Evolutionary conservation across 1,140 invertebrate genomes (phyloP), one percentile per base, ranked within the genome.

Genomic region (Pinna nobilis): DNA sequence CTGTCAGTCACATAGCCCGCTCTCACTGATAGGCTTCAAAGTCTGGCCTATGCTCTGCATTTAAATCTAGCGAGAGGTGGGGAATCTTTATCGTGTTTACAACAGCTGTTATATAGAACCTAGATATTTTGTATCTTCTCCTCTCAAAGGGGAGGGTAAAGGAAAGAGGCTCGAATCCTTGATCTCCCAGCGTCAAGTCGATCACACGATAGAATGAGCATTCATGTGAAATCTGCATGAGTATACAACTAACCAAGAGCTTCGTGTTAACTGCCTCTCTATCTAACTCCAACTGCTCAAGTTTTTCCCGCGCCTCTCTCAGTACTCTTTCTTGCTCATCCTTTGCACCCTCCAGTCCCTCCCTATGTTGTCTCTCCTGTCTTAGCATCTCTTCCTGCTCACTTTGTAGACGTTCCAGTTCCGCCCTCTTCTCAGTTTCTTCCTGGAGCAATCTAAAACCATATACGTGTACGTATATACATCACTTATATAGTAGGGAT

Each of bases 341-440:
- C n/a, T 63, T 63, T 44, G 74, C 65, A 25, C 90, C 88, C 88
- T 95, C 93, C 84, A 94, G 94, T 77, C 94, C 93, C 76, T 91
- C 91, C 65, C 94, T 88, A 88, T 95, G 66, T 25, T 76, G 57
- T 89, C 93, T 90, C 6, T 94, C 94, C 82, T 93, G 91, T 85
- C 94, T 93, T 50, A 95, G 85, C 77, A 95, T 88, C 79, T 91
- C 86, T 65, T 92, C 91, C 83, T 95, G 94, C 85, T 95, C 94
- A 80, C 92, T 91, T 86, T 95, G 94, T n/a, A 95, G 84, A 65
- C 90, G 90, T 88, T 95, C 95, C 50, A 95, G 84, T 86, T 95
- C 93, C 85, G 94, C 94, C 77, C 94, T 83, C 83, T 93, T 94
- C 80, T 94, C 93, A 93, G 94, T 95, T 90, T 95, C 94, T 89